Percentiles rank a stretch among this genome's conserved stretches.
phyloP scores from a whole-genome alignment of 2,888 invertebrate genomes.

The Cephalotes varians region DNA sequence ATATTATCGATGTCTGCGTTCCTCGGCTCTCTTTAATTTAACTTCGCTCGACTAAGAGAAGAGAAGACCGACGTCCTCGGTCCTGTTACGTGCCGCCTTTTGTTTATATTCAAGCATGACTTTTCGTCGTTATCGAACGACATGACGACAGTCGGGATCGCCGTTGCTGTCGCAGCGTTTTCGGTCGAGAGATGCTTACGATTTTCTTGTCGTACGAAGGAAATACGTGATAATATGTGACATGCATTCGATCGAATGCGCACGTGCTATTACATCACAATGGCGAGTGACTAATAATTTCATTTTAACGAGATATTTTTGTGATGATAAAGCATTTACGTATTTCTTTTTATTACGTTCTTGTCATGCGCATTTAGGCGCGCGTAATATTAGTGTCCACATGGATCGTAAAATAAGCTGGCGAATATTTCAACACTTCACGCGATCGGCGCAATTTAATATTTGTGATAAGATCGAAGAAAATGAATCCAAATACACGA shows the following conservation, averaged over 20 bases:
- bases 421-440: not conserved
- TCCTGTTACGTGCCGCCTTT: slow-evolving; percentile 50
- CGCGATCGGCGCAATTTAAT: slow-evolving; percentile 10
- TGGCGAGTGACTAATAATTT: slow-evolving; percentile 1
- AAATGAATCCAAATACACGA: not conserved
- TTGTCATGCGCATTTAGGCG: no score
- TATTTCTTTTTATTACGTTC: not conserved
- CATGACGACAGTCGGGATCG: not conserved
- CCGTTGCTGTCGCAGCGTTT: not conserved
- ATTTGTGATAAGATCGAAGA: not conserved
- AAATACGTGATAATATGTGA: slow-evolving; percentile 28
- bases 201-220: not conserved
- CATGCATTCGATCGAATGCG: not conserved
- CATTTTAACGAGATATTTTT: slow-evolving; percentile 19
- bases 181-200: not conserved
- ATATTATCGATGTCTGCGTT: slow-evolving; percentile 65
- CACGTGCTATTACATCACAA: not conserved
- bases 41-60: slow-evolving; percentile 7
- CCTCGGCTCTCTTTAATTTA: slow-evolving; percentile 59
- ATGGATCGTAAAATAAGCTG: slow-evolving; percentile 2
- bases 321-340: not conserved
- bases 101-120: slow-evolving; percentile 50
- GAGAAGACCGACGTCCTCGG: slow-evolving; percentile 11
- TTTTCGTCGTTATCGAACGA: not conserved
- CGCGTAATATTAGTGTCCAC: no score